A percentile compares a stretch with the other conserved stretches of the same genome.
Evolutionary conservation across 2,113 vertebrate genomes (phyloP).

Genomic region (Scytalopus superciliaris): DNA sequence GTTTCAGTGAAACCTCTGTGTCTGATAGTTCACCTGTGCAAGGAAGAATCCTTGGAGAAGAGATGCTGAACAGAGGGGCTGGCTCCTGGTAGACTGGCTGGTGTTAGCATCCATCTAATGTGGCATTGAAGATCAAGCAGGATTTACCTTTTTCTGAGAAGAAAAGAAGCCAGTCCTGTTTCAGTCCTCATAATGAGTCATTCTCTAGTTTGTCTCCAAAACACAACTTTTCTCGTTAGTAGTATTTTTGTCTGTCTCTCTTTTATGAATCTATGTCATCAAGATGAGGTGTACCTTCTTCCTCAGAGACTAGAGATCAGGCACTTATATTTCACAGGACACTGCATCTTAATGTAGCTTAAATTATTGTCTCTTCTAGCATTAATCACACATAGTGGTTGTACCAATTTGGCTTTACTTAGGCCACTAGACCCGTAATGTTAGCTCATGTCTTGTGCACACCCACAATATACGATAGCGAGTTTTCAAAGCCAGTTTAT

Average conservation of each 20-base stretch:
- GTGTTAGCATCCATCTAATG: not conserved
- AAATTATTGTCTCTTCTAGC: not conserved
- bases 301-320: not conserved
- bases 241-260: not conserved
- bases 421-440: not conserved
- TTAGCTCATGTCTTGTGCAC: not conserved
- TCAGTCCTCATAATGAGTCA: not conserved
- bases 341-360: not conserved
- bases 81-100: not conserved
- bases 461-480: not conserved
- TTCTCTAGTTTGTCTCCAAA: not conserved
- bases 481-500: not conserved
- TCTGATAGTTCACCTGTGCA: not conserved
- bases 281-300: not conserved
- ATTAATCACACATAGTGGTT: not conserved
- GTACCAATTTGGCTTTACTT: not conserved
- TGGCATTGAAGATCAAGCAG: not conserved
- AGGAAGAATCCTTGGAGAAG: not conserved
- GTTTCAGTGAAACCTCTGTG: rapidly evolving
- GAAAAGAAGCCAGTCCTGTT: not conserved
- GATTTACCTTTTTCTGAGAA: not conserved
- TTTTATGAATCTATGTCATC: not conserved
- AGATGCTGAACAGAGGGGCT: not conserved
- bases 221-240: not conserved
- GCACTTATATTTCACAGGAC: not conserved